Evolutionary conservation across 2,888 invertebrate species (phyloP).

Genomic region (Agrenia bidenticulata): DNA sequence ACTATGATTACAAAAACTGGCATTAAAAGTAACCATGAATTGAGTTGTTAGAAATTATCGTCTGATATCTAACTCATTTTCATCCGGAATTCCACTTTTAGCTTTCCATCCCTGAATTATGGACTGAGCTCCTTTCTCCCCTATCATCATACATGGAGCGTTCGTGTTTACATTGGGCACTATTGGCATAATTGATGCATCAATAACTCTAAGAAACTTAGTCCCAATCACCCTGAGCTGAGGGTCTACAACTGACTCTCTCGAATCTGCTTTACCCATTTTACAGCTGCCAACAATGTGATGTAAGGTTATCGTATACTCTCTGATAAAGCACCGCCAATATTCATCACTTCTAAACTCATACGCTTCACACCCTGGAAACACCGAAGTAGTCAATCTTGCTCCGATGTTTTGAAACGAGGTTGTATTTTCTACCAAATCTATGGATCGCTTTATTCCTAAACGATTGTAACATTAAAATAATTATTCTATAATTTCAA

Average conservation of each 20-base stretch:
- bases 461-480: not conserved
- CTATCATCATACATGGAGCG: constrained; percentile 37
- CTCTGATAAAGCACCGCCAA: constrained; percentile 44
- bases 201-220: constrained; percentile 31
- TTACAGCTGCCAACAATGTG: constrained; percentile 35
- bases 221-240: constrained; percentile 35
- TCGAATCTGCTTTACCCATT: constrained; percentile 28
- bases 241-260: constrained; percentile 36
- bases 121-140: constrained; percentile 25
- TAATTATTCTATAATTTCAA: no score
- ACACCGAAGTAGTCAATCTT: constrained; percentile 36
- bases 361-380: constrained; percentile 43
- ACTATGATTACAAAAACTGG: no score
- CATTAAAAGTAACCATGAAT: no score
- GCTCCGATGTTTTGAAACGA: constrained; percentile 40
- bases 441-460: constrained; percentile 32
- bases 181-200: constrained; percentile 17
- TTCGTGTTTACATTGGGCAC: constrained; percentile 40
- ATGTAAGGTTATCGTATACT: constrained; percentile 34
- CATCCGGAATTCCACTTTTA: no score
- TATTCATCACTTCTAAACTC: constrained; percentile 43
- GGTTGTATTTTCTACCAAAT: constrained; percentile 43
- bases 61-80: no score
- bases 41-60: no score
- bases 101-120: constrained; percentile 9